Percentiles rank a stretch among this genome's conserved stretches.
These are phyloP conservation scores for Phyto melanocephala DNA, from an alignment of 2,888 invertebrate genomes.

Conservation along the genomic window DNA sequence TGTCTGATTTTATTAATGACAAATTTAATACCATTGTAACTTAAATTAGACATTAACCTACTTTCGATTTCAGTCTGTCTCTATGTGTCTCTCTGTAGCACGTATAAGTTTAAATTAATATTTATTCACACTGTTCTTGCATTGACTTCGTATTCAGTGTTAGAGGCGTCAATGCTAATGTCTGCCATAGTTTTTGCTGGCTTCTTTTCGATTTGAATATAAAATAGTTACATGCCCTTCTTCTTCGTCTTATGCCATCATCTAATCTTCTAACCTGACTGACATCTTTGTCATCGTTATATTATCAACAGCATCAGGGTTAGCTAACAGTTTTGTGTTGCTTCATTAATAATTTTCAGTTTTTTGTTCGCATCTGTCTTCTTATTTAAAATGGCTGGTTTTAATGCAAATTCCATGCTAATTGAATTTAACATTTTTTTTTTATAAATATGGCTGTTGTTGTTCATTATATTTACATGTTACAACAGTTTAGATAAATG, in stretches of 20 bases:
- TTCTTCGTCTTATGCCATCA: too few relatives aligned
- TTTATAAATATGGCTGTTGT: not conserved
- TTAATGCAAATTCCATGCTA: constrained; percentile 76
- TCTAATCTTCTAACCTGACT: too few relatives aligned
- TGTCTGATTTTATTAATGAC: constrained; percentile 16
- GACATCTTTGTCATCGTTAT: constrained; percentile 37
- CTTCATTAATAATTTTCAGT: constrained; percentile 56
- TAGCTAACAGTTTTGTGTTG: constrained; percentile 20
- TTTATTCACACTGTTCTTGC: not conserved
- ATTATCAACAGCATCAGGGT: too few relatives aligned
- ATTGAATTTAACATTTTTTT: constrained; percentile 66
- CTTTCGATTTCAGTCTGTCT: constrained; percentile 31
- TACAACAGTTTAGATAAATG: constrained; percentile 24
- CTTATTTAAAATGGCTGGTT: constrained; percentile 48
- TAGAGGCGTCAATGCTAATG: constrained; percentile 50
- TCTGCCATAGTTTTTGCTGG: constrained; percentile 2
- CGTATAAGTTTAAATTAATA: not conserved
- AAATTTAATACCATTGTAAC: constrained; percentile 49
- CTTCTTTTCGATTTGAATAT: not conserved
- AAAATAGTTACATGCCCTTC: not conserved
- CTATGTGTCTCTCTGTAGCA: not conserved
- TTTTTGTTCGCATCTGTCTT: constrained; percentile 40
- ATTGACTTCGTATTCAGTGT: not conserved
- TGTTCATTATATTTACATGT: constrained; percentile 1
- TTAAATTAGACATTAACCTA: constrained; percentile 64